Conservation (phyloP, 2,797 vertebrate species). For the Pampus argenteus region DNA sequence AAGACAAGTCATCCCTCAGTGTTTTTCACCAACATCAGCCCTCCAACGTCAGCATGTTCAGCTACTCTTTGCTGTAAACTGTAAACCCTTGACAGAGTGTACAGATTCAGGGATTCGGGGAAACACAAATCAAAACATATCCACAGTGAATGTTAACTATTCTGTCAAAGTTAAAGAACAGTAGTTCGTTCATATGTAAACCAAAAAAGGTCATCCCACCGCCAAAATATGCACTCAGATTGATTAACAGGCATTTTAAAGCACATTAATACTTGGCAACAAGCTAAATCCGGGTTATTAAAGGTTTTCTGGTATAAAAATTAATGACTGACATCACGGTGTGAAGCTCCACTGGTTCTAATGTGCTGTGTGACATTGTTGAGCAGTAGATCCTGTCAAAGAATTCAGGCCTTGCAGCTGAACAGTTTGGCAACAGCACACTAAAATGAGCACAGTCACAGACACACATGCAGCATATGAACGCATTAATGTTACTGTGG, state of each 20-base stretch:
- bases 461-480: constrained; percentile 9
- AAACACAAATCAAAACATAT: constrained; percentile 28
- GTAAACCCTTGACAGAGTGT: constrained; percentile 35
- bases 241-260: constrained; percentile 1
- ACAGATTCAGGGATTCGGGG: too few species aligned
- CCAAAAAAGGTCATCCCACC: neutral
- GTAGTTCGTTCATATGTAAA: constrained; percentile 6
- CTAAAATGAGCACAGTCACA: constrained; percentile 8
- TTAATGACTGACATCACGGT: constrained; percentile 38
- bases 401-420: constrained; percentile 29
- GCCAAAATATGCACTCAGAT: neutral
- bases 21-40: constrained; percentile 51
- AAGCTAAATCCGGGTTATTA: neutral
- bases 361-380: constrained; percentile 58
- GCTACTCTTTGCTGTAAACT: constrained; percentile 31
- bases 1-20: constrained; percentile 19
- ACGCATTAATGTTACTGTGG: neutral
- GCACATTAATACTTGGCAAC: neutral
- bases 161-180: constrained; percentile 12
- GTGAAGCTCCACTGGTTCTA: constrained; percentile 29
- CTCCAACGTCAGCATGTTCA: constrained; percentile 31
- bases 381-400: constrained; percentile 34
- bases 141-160: neutral
- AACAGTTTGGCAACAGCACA: constrained; percentile 28
- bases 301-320: neutral